Percentiles rank a stretch among this genome's conserved stretches.
phyloP scores from a whole-genome alignment of 2,113 vertebrate species.

The Pollimyrus isidori region DNA sequence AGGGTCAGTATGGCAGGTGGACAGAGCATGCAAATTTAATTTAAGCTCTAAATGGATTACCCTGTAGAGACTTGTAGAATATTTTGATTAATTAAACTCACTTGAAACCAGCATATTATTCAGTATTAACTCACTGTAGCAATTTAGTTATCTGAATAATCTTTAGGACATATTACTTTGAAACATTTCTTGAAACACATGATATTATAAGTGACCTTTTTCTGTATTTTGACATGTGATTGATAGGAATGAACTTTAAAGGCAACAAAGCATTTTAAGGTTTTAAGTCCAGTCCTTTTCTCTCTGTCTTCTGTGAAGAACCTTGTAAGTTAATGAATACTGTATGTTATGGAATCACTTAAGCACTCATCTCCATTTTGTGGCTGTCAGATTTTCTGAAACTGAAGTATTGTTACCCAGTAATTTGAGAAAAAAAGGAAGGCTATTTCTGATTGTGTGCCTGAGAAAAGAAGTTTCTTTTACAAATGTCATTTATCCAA shows the following conservation, averaged over 20 bases:
- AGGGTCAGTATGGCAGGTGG: background rate
- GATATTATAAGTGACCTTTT: slow-evolving; percentile 5
- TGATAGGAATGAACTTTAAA: slow-evolving; percentile 3
- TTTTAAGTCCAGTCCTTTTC: background rate
- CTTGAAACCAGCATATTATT: background rate
- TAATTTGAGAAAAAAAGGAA: background rate
- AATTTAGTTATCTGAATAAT: background rate
- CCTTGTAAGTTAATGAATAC: slow-evolving; percentile 5
- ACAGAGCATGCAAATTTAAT: slow-evolving; percentile 1
- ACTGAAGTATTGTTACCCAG: background rate
- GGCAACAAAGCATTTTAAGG: background rate
- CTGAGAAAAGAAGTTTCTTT: background rate
- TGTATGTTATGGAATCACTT: background rate
- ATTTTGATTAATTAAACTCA: slow-evolving; percentile 5
- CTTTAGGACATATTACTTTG: slow-evolving; percentile 4
- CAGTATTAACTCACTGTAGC: background rate
- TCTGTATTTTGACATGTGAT: slow-evolving; percentile 12
- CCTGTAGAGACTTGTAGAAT: background rate
- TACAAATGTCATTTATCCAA: background rate
- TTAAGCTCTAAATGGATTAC: background rate
- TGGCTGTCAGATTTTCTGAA: background rate
- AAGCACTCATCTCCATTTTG: background rate
- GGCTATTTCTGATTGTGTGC: background rate
- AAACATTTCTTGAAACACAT: slow-evolving; percentile 6
- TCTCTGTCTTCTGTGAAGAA: background rate